Evolutionary conservation across 2,888 invertebrate genomes (phyloP), one percentile per base, ranked within the genome.

Genomic region (Tetheella fluctuosa): DNA sequence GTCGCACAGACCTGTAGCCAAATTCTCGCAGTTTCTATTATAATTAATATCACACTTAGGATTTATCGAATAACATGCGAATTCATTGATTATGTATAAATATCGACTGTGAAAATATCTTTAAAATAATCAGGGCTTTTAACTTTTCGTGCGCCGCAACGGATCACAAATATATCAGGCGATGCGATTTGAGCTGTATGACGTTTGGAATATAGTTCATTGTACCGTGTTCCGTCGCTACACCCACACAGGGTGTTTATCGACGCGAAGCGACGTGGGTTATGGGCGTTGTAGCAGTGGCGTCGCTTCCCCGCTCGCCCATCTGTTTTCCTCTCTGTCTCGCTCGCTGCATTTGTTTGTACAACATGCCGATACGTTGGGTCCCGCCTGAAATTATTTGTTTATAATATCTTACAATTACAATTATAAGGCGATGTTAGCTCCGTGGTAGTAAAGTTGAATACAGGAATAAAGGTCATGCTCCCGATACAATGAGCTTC

Each of bases 271-370:
- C 69, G 82, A 69, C 64, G 72, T 71, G 68, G 83, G 92, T 86
- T 93, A 93, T 83, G 91, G 91, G 12, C 88, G 84, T 56, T 82
- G 89, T 0, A 92, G 79, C 0, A 93, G 77, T 0, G 92, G 92
- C 23, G 91, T 93, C 60, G 84, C 78, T 62, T 93, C 92, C 8
- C 83, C 81, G 69, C 79, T 83, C 23, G 72, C 78, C 86, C 88
- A 88, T 0, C 77, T 79, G 1, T 63, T 59, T 2, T 77, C 78
- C 15, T 64, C 65, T 0, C 76, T 77, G 15, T 62, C 60, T 0
- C 90, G 80, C 63, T 80, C 80, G 69, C 85, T 81, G 79, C 92
- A 91, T 64, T 90, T 88, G 73, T 91, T 90, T n/a, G 80, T 86
- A 64, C 92, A 92, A 64, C 92, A 91, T 34, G 82, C 83, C 0